Evolutionary conservation across 2,797 vertebrate genomes (phyloP), one percentile per base, ranked within the genome.

Genomic region (Brachyrhaphis roseni): DNA sequence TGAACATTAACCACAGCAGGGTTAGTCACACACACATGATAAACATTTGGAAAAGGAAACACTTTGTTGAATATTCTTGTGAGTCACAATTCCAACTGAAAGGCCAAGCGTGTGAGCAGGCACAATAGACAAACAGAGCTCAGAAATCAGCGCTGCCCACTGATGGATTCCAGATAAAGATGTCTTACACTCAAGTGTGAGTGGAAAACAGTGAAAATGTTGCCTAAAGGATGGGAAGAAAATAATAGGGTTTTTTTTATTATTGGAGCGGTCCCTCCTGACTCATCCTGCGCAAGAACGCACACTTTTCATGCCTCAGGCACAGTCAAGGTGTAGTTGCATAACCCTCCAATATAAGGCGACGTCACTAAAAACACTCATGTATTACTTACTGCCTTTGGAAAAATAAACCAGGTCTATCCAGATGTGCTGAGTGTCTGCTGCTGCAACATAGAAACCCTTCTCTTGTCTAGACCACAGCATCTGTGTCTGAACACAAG

Each of bases 161-260:
- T 85, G 88, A 88, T 74, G 87, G 90, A 91, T 93, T 92, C 90
- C 89, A 89, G 80, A 84, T 80, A 77, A 86, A 90, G 86, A 91
- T 85, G 86, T 92, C 88, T 90, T 88, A 80, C n/a, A 28, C 77
- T 77, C 49, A 85, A 83, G 76, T 80, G 75, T 72, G 76, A 80
- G 78, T 66, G 77, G 78, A 80, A 84, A 82, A 85, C 64, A 34
- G 39, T 51, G 57, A 76, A 81, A 76, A 55, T 20, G 55, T 76
- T 71, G 34, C 39, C 26, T 72, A 23, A 82, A 90, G 81, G 72
- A 75, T 75, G 0, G 5, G 72, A 82, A 80, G n/a, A 74, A 62
- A 23, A 31, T 20, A 2, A 20, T 51, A n/a, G n/a, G 6, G 8
- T 23, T 7, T 47, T 47, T 47, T 47, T 49, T 62, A 59, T 57